phyloP scores from a whole-genome alignment of 2,113 vertebrate genomes.

The Vanacampus margaritifer region DNA sequence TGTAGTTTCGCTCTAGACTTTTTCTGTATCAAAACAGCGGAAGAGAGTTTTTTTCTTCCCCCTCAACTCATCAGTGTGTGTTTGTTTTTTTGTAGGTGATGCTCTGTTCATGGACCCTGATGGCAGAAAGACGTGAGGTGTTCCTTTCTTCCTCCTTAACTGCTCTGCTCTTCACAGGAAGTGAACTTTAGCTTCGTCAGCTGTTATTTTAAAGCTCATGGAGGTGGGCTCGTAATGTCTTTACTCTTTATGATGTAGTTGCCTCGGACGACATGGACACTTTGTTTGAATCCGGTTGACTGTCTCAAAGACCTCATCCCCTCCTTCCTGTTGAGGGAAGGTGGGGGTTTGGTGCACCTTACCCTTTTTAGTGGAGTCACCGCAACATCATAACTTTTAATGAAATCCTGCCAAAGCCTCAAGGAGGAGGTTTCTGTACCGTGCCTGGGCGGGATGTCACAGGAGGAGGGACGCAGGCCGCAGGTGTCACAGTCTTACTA shows the following conservation, averaged over 20 bases:
- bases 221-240: slow-evolving; percentile 44
- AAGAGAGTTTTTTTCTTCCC: background rate
- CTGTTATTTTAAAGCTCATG: slow-evolving; percentile 22
- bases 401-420: slow-evolving; percentile 87
- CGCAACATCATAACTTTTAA: slow-evolving; percentile 45
- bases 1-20: slow-evolving; percentile 50
- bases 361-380: slow-evolving; percentile 34
- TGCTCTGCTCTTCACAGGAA: slow-evolving; percentile 16
- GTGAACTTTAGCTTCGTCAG: slow-evolving; percentile 13
- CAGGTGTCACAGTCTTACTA: slow-evolving; percentile 79
- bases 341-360: slow-evolving; percentile 62
- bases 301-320: slow-evolving; percentile 38
- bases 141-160: slow-evolving; percentile 18
- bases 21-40: background rate
- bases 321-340: slow-evolving; percentile 67
- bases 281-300: slow-evolving; percentile 70
- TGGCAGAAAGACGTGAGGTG: slow-evolving; percentile 17
- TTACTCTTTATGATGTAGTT: slow-evolving; percentile 37
- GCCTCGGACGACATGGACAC: slow-evolving; percentile 62
- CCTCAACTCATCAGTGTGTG: background rate
- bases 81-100: slow-evolving; percentile 45
- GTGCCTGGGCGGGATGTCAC: slow-evolving; percentile 82
- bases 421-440: slow-evolving; percentile 80
- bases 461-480: slow-evolving; percentile 81
- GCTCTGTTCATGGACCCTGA: slow-evolving; percentile 47